A percentile compares a stretch with the other conserved stretches of the same genome.
Conservation (phyloP, 2,888 invertebrate genomes). For the Philereme vetulata region DNA sequence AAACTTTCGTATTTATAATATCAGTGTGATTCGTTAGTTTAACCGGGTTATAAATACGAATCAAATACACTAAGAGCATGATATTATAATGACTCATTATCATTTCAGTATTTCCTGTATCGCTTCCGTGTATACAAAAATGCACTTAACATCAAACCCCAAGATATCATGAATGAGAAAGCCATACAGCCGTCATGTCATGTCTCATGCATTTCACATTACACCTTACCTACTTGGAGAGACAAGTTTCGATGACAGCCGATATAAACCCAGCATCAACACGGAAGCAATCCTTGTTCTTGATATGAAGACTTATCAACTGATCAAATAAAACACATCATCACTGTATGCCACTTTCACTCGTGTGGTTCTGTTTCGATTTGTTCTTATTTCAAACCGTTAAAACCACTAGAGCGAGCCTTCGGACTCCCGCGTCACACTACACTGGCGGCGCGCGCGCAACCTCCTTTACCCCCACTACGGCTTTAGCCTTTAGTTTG, state of each 20-base stretch:
- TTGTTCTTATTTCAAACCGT: constrained; percentile 54
- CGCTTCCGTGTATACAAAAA: constrained; percentile 4
- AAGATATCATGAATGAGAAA: constrained; percentile 15
- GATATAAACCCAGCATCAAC: constrained; percentile 20
- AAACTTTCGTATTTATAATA: too few relatives aligned
- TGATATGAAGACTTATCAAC: constrained; percentile 21
- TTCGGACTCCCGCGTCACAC: constrained; percentile 24
- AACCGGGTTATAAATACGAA: too few relatives aligned
- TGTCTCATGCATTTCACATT: constrained; percentile 27
- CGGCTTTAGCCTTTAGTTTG: constrained; percentile 15
- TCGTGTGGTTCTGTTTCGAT: constrained; percentile 67
- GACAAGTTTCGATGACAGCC: constrained; percentile 31
- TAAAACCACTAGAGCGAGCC: constrained; percentile 53
- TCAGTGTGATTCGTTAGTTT: too few relatives aligned
- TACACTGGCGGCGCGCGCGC: constrained; percentile 60
- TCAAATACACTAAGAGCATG: not conserved
- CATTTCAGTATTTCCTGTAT: constrained; percentile 6
- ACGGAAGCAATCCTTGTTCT: constrained; percentile 30
- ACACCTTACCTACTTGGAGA: constrained; percentile 35
- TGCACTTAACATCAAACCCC: constrained; percentile 1
- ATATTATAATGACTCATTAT: constrained; percentile 11
- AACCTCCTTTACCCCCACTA: constrained; percentile 63
- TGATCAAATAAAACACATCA: constrained; percentile 36
- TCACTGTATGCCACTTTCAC: constrained; percentile 66
- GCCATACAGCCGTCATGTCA: constrained; percentile 10